Evolutionary conservation across 92 coral and sea anemone genomes (phyloP).

Genomic region (Phenganax marumi): DNA sequence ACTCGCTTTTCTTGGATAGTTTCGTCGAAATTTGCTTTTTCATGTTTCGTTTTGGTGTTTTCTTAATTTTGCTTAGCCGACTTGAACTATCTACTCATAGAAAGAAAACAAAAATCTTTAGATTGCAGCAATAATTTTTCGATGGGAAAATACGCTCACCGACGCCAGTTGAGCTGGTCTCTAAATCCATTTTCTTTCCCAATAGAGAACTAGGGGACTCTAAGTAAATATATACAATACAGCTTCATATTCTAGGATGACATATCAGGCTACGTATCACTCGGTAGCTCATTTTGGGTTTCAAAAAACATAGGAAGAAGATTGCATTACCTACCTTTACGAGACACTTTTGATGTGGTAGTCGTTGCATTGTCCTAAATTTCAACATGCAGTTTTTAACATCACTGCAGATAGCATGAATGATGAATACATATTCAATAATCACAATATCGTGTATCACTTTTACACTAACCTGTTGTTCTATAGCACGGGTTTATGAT

Average conservation of each 20-base stretch:
- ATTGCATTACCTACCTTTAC: slow-evolving; percentile 9
- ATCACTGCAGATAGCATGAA: not conserved
- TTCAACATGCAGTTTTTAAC: not conserved
- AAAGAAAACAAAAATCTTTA: not conserved
- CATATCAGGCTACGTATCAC: no score
- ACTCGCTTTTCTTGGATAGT: slow-evolving; percentile 4
- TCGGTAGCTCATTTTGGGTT: not conserved
- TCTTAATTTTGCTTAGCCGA: slow-evolving; percentile 11
- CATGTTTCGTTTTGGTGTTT: slow-evolving; percentile 10
- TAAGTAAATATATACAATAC: not conserved
- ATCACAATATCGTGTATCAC: not conserved
- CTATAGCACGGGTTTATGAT: not conserved
- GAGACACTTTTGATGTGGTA: not conserved
- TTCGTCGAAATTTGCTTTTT: slow-evolving; percentile 23
- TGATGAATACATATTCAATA: not conserved
- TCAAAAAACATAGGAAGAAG: not conserved
- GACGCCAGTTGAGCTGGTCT: slow-evolving; percentile 1
- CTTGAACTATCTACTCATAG: not conserved
- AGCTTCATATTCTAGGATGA: not conserved
- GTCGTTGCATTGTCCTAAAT: slow-evolving; percentile 26
- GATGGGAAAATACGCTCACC: not conserved
- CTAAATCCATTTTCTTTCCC: slow-evolving; percentile 10
- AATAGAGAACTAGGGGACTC: not conserved
- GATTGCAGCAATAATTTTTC: not conserved
- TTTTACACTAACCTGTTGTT: not conserved